These are phyloP conservation scores for Trachelus tabidus DNA, from an alignment of 2,888 invertebrate species.

Conservation along the genomic window DNA sequence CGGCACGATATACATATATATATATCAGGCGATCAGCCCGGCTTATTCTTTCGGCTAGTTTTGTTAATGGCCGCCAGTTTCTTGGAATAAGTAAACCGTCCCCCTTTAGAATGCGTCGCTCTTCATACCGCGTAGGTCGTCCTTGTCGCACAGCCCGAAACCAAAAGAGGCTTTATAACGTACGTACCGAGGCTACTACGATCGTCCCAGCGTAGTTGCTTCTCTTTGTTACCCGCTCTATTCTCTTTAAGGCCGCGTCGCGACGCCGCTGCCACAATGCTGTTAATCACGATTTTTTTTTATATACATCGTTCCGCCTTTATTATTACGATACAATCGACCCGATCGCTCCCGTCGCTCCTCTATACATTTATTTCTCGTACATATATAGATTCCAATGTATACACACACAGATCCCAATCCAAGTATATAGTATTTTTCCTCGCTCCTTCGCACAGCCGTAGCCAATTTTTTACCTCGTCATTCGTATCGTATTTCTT, in stretches of 20 bases:
- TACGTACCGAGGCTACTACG: not conserved
- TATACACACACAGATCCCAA: not conserved
- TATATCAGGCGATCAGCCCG: not conserved
- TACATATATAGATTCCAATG: too few relatives aligned
- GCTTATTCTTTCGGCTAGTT: slow-evolving; percentile 12
- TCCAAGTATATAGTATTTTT: not conserved
- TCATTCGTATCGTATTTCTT: not conserved
- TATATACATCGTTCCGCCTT: not conserved
- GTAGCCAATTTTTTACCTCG: not conserved
- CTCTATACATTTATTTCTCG: not conserved
- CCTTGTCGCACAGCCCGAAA: not conserved
- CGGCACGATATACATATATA: not conserved
- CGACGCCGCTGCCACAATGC: slow-evolving; percentile 1
- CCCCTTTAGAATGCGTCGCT: slow-evolving; percentile 20
- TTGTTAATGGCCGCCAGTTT: slow-evolving; percentile 31
- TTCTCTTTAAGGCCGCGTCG: not conserved
- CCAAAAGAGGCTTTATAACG: not conserved
- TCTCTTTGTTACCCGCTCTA: not conserved
- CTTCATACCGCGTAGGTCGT: not conserved
- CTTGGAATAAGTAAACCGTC: slow-evolving; percentile 44
- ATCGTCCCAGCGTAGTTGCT: not conserved
- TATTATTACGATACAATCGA: slow-evolving; percentile 3
- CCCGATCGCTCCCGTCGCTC: not conserved
- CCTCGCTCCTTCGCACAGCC: not conserved
- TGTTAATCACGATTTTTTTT: not conserved